Conservation (phyloP, 2,797 vertebrate genomes). For the Ctenochaetus hawaiiensis region DNA sequence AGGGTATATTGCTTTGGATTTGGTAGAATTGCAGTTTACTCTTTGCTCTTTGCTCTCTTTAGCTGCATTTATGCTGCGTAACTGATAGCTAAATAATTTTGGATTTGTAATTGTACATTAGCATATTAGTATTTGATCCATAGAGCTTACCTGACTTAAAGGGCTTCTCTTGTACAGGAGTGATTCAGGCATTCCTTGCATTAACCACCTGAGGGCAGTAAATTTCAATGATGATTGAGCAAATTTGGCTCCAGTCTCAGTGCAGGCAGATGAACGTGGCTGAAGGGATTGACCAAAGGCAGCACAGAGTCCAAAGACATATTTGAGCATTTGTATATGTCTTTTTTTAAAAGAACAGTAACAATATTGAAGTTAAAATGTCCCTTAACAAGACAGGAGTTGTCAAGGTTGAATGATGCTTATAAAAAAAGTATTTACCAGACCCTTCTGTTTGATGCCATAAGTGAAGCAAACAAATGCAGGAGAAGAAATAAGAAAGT, state of each 20-base stretch:
- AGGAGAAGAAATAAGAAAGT: no score
- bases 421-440: no score
- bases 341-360: background rate
- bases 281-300: background rate
- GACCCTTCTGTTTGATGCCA: no score
- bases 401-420: no score
- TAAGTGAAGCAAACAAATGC: no score
- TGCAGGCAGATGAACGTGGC: background rate
- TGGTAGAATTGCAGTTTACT: background rate
- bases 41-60: background rate
- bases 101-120: background rate
- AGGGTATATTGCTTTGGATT: background rate
- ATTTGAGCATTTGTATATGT: background rate
- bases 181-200: background rate
- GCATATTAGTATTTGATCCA: background rate
- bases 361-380: no score
- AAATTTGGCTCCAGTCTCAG: background rate
- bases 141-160: background rate
- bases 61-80: background rate
- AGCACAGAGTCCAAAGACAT: background rate
- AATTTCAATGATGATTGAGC: conserved; percentile 21
- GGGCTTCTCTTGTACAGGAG: background rate
- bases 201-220: conserved; percentile 55
- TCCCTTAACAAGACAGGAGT: no score
- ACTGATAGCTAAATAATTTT: background rate